phyloP scores from a whole-genome alignment of 2,888 invertebrate genomes.

The Leptogaster cylindrica region DNA sequence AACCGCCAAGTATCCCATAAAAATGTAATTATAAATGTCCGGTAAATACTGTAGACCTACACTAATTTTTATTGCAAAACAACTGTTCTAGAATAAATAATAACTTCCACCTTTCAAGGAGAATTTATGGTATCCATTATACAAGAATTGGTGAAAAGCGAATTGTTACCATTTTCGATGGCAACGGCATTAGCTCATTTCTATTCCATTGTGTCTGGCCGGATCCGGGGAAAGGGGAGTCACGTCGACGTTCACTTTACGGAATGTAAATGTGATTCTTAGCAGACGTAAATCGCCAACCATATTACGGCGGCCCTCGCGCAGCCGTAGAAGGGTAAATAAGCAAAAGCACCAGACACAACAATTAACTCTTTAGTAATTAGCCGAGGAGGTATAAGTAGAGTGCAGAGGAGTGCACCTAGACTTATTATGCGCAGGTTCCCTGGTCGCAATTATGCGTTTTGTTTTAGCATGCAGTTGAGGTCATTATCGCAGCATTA shows the following conservation, averaged over 20 bases:
- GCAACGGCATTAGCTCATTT: slow-evolving; percentile 27
- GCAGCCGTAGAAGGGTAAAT: slow-evolving; percentile 16
- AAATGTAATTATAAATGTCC: no score
- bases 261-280: slow-evolving; percentile 35
- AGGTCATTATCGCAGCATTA: slow-evolving; percentile 32
- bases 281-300: slow-evolving; percentile 18
- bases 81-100: no score
- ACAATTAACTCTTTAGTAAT: slow-evolving; percentile 36
- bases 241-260: slow-evolving; percentile 17
- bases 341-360: slow-evolving; percentile 36
- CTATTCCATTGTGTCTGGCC: slow-evolving; percentile 17
- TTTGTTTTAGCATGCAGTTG: slow-evolving; percentile 23
- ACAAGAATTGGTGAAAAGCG: no score
- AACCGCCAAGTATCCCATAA: no score
- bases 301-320: slow-evolving; percentile 25
- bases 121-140: no score
- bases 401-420: slow-evolving; percentile 13
- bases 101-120: no score
- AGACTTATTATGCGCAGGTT: slow-evolving; percentile 24
- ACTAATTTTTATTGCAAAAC: no score
- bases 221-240: background rate
- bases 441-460: slow-evolving; percentile 26
- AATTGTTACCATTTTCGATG: slow-evolving; percentile 8
- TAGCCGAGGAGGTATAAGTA: slow-evolving; percentile 24
- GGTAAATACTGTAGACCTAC: no score